Evolutionary conservation across 2,797 vertebrate species (phyloP), one percentile per base, ranked within the genome.

Genomic region (Sebastes kiyomatsui): DNA sequence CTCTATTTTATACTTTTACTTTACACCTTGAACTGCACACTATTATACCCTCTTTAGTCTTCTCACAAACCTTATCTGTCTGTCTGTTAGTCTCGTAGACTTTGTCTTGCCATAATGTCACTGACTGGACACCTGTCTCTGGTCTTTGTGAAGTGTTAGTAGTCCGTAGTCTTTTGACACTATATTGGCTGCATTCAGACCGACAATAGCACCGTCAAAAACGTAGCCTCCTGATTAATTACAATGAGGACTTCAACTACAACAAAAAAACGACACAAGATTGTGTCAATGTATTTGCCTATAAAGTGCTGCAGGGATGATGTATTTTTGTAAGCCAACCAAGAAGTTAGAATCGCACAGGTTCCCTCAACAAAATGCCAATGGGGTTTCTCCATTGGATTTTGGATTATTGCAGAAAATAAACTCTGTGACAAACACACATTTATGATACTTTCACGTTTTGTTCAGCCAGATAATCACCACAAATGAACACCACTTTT

Each of bases 21-120:
- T 25, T 28, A 22, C 14, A 46, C n/a, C 27, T 65, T 38, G 9
- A 33, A 49, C 77, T 75, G 27, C 25, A 22, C 59, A 67, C 49
- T 35, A 1, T 65, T 42, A 30, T 65, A 76, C n/a, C 18, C 46
- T 79, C 66, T 66, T 77, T 55, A 49, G 42, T 65, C 66, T 61
- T 76, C 52, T 80, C 11, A 60, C 62, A 20, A 66, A 76, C 46
- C 49, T n/a, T 30, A 9, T 49, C 62, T 42, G 8, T 70, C 56
- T 23, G 67, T 22, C 49, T 33, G 42, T 76, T 28, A 16, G 12
- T 85, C 27, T 78, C 1, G 2, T 55, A 52, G 33, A 62, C 52
- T 82, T 54, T 81, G 79, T 80, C 12, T 76, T 58, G 2, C 11
- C 20, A 25, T 59, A 4, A 52, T 75, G 54, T 28, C 13, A 12